Conservation (phyloP, 2,888 invertebrate genomes). For the Rhamnusium bicolor region DNA sequence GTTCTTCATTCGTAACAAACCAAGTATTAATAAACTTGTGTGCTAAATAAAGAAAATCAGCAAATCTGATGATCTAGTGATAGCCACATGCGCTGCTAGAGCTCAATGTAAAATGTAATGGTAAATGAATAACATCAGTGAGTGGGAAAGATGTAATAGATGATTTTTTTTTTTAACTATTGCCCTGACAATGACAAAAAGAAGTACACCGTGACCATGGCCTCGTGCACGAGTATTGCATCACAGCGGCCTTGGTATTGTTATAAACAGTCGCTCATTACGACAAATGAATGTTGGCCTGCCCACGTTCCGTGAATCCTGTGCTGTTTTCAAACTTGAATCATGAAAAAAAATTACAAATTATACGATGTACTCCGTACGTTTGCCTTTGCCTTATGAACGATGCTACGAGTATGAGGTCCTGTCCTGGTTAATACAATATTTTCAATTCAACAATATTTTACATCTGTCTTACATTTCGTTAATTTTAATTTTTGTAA, state of each 20-base stretch:
- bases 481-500: no score
- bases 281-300: slow-evolving; percentile 48
- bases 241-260: slow-evolving; percentile 58
- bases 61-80: not conserved
- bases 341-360: slow-evolving; percentile 8
- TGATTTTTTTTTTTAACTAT: slow-evolving; percentile 25
- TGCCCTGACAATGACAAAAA: slow-evolving; percentile 49
- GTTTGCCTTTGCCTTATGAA: not conserved
- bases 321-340: slow-evolving; percentile 17
- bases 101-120: not conserved
- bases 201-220: slow-evolving; percentile 51
- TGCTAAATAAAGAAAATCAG: not conserved
- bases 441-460: no score
- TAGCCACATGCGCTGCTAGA: not conserved
- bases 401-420: not conserved
- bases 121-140: not conserved
- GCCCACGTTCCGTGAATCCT: slow-evolving; percentile 51
- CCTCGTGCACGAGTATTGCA: slow-evolving; percentile 57
- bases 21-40: not conserved
- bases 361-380: slow-evolving; percentile 9
- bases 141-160: not conserved
- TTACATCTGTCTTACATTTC: no score
- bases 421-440: not conserved
- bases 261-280: slow-evolving; percentile 51
- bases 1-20: not conserved